Conservation (phyloP, 2,113 vertebrate species). For the Ascaphus truei region DNA sequence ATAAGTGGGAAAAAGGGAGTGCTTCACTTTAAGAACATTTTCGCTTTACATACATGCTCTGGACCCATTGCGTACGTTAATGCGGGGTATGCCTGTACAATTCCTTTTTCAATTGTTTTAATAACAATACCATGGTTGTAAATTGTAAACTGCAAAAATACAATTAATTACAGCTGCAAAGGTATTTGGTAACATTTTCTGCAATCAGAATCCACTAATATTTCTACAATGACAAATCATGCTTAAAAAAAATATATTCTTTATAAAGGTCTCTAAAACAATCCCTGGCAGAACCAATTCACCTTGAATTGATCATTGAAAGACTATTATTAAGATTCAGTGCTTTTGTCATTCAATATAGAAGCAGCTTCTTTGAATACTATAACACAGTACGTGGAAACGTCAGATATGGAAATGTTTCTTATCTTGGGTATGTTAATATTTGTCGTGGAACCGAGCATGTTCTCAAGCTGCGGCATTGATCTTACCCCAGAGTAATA, state of each 20-base stretch:
- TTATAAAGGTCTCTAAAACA: background rate
- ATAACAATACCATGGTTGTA: too few species aligned
- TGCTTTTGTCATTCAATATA: conserved; percentile 6
- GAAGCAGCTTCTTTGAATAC: conserved; percentile 17
- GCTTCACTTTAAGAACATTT: too few species aligned
- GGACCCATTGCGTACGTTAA: too few species aligned
- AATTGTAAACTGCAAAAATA: too few species aligned
- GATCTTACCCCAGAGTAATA: conserved; percentile 17
- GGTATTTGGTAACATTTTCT: too few species aligned
- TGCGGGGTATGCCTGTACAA: too few species aligned
- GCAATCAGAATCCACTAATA: too few species aligned
- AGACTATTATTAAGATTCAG: conserved; percentile 10
- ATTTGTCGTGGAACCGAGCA: conserved; percentile 19
- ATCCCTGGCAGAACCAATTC: background rate
- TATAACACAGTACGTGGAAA: background rate
- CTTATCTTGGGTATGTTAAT: conserved; percentile 21
- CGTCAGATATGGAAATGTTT: conserved; percentile 22
- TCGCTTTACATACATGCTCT: too few species aligned
- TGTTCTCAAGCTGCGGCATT: conserved; percentile 15
- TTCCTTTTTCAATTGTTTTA: too few species aligned
- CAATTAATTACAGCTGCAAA: too few species aligned
- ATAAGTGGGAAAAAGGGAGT: too few species aligned
- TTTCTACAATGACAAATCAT: too few species aligned
- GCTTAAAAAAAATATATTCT: background rate
- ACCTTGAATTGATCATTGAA: conserved; percentile 9